Conservation (phyloP, 2,797 vertebrate species). For the Molothrus ater region DNA sequence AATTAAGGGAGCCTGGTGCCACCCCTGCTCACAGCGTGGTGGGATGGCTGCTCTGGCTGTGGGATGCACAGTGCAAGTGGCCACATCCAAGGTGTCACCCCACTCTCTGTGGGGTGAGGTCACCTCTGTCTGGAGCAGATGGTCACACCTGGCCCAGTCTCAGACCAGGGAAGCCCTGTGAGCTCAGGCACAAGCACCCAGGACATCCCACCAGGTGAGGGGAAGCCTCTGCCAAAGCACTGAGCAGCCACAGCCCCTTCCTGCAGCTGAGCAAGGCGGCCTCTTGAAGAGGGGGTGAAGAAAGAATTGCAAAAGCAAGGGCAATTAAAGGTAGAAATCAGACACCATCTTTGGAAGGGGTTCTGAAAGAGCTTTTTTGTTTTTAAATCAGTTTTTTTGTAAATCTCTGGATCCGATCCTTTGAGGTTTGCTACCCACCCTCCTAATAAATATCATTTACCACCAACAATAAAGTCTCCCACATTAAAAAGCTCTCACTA, state of each 20-base stretch:
- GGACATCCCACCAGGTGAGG: accelerated
- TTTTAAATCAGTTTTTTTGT: conserved; percentile 20
- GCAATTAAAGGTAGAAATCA: conserved; percentile 42
- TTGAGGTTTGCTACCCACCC: conserved; percentile 47
- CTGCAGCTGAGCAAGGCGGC: background rate
- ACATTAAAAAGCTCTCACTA: conserved; percentile 62
- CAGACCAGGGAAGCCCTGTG: background rate
- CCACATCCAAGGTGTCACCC: background rate
- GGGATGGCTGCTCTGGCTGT: background rate
- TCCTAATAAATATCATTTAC: conserved; percentile 66
- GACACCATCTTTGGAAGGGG: conserved; percentile 37
- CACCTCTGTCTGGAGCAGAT: background rate
- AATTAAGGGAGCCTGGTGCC: background rate
- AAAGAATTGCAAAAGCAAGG: conserved; percentile 1
- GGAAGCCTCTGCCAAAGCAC: background rate
- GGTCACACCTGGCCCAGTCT: accelerated
- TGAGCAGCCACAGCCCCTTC: background rate
- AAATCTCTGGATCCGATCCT: background rate
- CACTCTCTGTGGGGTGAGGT: background rate
- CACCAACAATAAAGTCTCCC: conserved; percentile 62
- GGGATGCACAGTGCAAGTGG: accelerated
- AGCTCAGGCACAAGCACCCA: background rate
- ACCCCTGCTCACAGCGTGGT: accelerated
- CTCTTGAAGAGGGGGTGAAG: background rate
- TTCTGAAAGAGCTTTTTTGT: conserved; percentile 38